phyloP scores from a whole-genome alignment of 64 coral and sea anemone species.

The Montipora capricornis region DNA sequence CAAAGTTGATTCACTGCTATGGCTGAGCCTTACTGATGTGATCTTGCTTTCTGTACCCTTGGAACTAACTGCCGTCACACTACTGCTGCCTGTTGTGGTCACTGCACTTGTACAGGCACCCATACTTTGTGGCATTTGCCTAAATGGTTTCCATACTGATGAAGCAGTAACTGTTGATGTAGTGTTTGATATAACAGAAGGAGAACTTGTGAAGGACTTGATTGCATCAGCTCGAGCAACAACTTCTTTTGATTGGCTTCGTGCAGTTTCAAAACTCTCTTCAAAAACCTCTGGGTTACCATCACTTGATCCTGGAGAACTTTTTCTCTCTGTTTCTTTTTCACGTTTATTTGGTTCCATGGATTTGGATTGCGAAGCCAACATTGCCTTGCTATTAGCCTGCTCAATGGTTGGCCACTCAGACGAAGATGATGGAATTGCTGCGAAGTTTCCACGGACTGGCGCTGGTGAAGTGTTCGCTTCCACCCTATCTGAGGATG shows the following conservation, averaged over 20 bases:
- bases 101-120: constrained; percentile 90
- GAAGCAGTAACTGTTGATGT: constrained; percentile 19
- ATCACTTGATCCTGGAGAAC: constrained; percentile 23
- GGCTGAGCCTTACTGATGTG: neutral
- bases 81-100: constrained; percentile 75
- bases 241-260: neutral
- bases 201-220: neutral
- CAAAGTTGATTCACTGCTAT: neutral
- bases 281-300: constrained; percentile 35
- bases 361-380: neutral
- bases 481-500: constrained; percentile 31
- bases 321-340: neutral
- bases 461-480: constrained; percentile 59
- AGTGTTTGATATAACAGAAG: constrained; percentile 40
- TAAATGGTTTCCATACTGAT: constrained; percentile 88
- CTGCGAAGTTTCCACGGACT: constrained; percentile 78
- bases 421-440: constrained; percentile 80
- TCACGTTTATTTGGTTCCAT: neutral
- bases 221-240: neutral
- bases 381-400: constrained; percentile 77
- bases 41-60: neutral
- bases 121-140: constrained; percentile 77
- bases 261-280: constrained; percentile 5
- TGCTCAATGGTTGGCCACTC: constrained; percentile 98
- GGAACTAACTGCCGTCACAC: neutral